Base-by-base conservation (phyloP, 2,797 vertebrate genomes). In the Tauraco hartlaubi region DNA sequence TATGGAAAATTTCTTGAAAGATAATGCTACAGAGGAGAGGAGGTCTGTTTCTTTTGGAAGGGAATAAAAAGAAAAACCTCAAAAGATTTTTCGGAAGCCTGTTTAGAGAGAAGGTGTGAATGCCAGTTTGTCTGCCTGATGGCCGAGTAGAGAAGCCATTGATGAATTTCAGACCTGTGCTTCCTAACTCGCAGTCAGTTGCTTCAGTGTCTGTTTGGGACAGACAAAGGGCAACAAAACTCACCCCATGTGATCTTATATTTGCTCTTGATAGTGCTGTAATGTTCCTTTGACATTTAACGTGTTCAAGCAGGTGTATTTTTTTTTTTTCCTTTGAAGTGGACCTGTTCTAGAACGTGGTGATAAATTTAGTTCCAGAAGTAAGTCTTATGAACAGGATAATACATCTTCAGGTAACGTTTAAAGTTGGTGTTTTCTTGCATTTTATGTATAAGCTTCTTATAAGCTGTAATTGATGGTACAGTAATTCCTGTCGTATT, bases 341-440 rank as follows among this genome's bases (percentile, higher is more conserved):
- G 96, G 96, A 28, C 97, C 92, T 68, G 82, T 91, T 43, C 54
- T 52, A 49, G 41, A 90, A 44, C 61, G 58, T 37, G 16, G 26
- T 83, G 28, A 29, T 39, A 56, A 35, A 76, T 33, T 39, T 25
- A 7, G 7, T 51, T 83, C 78, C 37, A 33, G 13, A 85, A 55
- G n/a, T 25, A 66, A 72, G 52, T 68, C n/a, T 48, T 23, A 11
- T 90, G 69, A 94, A 31, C 28, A 77, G 19, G 48, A 91, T 75
- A 23, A 20, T 55, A 15, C 23, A 61, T 86, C 17, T 85, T 94
- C 95, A 96, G 96, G 98, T 98, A 97, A 88, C 55, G 44, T 85
- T 86, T 91, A 51, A 74, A 69, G 19, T 51, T 54, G 15, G 1
- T 71, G 16, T 69, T 96, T 95, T 76, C 26, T 91, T 69, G 15